These are phyloP conservation scores for Andricus grossulariae DNA, from an alignment of 1,140 invertebrate species.

Conservation along the genomic window DNA sequence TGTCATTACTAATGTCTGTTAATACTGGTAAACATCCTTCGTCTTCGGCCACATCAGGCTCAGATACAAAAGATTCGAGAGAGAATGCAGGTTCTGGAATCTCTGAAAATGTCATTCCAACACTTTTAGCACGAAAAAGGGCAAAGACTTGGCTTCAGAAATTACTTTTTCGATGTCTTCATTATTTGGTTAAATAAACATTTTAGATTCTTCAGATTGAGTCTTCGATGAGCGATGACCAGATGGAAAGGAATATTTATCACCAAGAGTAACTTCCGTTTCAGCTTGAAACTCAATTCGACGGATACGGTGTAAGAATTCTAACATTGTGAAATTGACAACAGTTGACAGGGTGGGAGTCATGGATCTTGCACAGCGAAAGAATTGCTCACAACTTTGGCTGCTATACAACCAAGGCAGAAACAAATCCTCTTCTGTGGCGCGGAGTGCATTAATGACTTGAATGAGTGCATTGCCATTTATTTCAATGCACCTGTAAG, in stretches of 20 bases:
- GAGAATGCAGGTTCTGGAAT: neutral
- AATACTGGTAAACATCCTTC: too few species aligned
- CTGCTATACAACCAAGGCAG: neutral
- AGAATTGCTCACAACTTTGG: constrained; percentile 6
- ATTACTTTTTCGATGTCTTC: constrained; percentile 1
- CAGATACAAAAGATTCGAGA: neutral
- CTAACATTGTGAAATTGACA: constrained; percentile 8
- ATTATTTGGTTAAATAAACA: neutral
- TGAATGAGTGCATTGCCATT: constrained; percentile 1
- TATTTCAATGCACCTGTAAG: neutral
- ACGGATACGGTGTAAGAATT: constrained; percentile 1
- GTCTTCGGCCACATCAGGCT: neutral
- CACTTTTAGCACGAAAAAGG: neutral
- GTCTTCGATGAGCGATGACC: neutral
- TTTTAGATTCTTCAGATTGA: neutral
- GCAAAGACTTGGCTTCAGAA: neutral
- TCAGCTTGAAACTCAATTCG: neutral
- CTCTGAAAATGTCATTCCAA: neutral
- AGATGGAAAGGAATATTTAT: neutral
- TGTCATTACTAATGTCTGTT: too few species aligned
- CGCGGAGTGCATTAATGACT: neutral
- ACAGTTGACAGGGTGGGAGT: neutral
- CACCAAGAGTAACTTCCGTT: neutral
- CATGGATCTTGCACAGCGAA: constrained; percentile 5
- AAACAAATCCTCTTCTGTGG: neutral